Base-by-base conservation (phyloP, 2,797 vertebrate genomes). In the Tamandua tetradactyla region DNA sequence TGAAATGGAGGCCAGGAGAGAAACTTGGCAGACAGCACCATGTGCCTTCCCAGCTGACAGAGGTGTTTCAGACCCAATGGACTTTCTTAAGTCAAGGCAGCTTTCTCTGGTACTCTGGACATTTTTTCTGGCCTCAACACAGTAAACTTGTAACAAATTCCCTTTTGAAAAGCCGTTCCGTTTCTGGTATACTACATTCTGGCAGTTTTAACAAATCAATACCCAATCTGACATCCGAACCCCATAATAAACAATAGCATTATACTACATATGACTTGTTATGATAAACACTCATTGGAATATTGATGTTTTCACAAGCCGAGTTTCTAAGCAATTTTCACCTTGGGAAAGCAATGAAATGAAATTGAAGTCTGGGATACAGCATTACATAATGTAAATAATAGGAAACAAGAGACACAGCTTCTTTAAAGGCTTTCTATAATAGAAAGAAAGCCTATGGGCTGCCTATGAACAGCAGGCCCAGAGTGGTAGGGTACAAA, bases 271-370 rank as follows among this genome's bases (percentile, higher is more conserved):
- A 71, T 79, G 59, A 91, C 61, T 81, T 35, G 52, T 93, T 18
- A 81, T 7, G 37, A 92, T 23, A 79, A 9, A 82, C 61, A 88
- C 20, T 66, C 71, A 23, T 27, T 88, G 42, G 64, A 89, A 87
- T 87, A 76, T 44, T 62, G 71, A 91, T 84, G 95, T 87, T 83
- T 91, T 96, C 64, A 71, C 76, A 94, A 90, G 52, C 93, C 68
- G 93, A 82, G 44, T 78, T 11, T 61, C 40, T 12, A 89, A 91
- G 87, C 59, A 96, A 91, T 93, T 94, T 89, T 89, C 30, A 91
- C 57, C n/a, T 57, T 89, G 62, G 89, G 62, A 93, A 89, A 25
- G 25, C 62, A 86, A 95, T 79, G 47, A 87, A 78, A 66, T 15
- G 20, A 79, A 87, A 64, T 52, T 44, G 89, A 91, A 64, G 7